A percentile compares a stretch with the other conserved stretches of the same genome.
phyloP scores from a whole-genome alignment of 2,797 vertebrate genomes.

The Microcaecilia unicolor region DNA sequence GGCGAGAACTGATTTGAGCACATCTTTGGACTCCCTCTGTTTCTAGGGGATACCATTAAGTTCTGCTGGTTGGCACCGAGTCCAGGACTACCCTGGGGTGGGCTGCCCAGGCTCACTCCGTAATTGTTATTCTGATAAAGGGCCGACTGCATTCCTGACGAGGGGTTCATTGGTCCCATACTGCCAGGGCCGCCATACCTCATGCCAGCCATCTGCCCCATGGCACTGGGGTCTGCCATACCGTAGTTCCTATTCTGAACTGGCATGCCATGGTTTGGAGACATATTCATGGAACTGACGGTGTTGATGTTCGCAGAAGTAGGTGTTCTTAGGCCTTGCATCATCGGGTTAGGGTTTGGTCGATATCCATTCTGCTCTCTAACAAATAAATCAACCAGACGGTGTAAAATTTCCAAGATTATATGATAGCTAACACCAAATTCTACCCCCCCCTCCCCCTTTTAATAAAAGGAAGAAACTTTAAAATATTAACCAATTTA shows the following conservation, averaged over 20 bases:
- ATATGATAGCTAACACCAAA: too few relatives aligned
- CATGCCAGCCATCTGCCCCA: conserved; percentile 66
- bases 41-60: conserved; percentile 84
- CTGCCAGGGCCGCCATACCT: conserved; percentile 53
- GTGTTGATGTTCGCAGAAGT: conserved; percentile 60
- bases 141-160: conserved; percentile 55
- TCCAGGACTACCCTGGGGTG: conserved; percentile 78
- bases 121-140: conserved; percentile 76
- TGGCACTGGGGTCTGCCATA: conserved; percentile 63
- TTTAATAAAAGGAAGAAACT: too few relatives aligned
- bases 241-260: conserved; percentile 68
- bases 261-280: conserved; percentile 56
- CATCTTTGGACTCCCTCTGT: conserved; percentile 88
- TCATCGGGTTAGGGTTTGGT: conserved; percentile 58
- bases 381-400: conserved; percentile 28
- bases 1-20: conserved; percentile 85
- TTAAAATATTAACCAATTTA: too few relatives aligned
- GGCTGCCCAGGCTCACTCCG: conserved; percentile 79
- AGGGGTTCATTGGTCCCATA: conserved; percentile 56
- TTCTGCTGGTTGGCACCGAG: conserved; percentile 73
- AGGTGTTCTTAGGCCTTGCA: conserved; percentile 66
- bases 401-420: too few relatives aligned
- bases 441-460: too few relatives aligned
- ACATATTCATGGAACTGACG: conserved; percentile 67
- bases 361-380: conserved; percentile 89